phyloP scores from a whole-genome alignment of 1,140 invertebrate genomes.

The Orius laevigatus region DNA sequence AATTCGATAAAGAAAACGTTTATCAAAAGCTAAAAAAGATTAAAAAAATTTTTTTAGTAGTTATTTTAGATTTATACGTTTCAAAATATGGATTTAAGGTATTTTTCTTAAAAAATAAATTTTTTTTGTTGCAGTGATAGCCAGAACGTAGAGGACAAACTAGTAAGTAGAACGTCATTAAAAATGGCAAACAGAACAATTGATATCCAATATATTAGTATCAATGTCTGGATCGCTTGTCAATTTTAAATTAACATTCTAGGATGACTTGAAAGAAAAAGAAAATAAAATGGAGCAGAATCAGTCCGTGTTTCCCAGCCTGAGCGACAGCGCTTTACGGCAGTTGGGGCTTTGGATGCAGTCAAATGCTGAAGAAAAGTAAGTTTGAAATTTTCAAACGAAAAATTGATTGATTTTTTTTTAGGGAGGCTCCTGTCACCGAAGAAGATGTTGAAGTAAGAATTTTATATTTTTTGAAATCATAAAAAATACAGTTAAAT shows the following conservation, averaged over 20 bases:
- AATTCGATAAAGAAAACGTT: neutral
- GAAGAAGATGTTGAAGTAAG: constrained; percentile 19
- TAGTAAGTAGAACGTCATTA: neutral
- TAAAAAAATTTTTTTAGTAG: neutral
- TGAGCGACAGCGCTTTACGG: constrained; percentile 16
- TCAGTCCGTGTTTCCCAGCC: constrained; percentile 14
- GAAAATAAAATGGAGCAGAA: constrained; percentile 6
- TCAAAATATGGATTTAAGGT: neutral
- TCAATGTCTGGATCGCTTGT: too few relatives aligned
- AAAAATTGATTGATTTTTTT: constrained; percentile 6
- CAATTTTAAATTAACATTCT: neutral
- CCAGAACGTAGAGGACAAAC: neutral
- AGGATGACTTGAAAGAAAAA: constrained; percentile 11
- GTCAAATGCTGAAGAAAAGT: constrained; percentile 8
- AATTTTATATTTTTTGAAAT: neutral
- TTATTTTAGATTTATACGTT: neutral
- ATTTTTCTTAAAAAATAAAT: neutral
- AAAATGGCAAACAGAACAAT: too few relatives aligned
- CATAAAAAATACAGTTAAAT: neutral
- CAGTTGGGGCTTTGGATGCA: constrained; percentile 17
- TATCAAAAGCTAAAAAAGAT: neutral
- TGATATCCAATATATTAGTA: too few relatives aligned
- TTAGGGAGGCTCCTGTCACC: constrained; percentile 14
- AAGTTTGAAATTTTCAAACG: constrained; percentile 2
- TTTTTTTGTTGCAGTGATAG: constrained; percentile 6